Evolutionary conservation across 2,888 invertebrate species (phyloP), one percentile per base, ranked within the genome.

Genomic region (Sericinus montela): DNA sequence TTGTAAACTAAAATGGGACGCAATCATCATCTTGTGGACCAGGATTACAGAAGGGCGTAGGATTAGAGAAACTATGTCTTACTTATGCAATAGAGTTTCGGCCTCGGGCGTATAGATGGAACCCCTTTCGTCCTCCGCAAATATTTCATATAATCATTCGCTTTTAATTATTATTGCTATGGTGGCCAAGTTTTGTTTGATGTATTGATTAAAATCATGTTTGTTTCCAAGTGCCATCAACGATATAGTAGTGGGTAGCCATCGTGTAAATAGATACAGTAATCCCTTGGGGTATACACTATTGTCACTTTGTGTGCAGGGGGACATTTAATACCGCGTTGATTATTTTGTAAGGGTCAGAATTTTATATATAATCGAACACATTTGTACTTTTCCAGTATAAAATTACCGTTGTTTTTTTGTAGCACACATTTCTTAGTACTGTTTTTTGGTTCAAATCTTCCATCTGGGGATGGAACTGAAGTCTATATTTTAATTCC

Each of bases 101-200:
- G 85, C 86, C 81, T 58, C 66, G 58, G 78, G 86, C 79, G 60
- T 51, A 60, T 60, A 65, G 67, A 64, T 38, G 54, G 63, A 57
- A 59, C 67, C 77, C 82, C 77, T 77, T 72, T 67, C 70, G 83
- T 86, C 87, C 87, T 87, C 69, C 69, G 71, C 86, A 88, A 88
- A 87, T 88, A 88, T 87, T 80, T 80, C 72, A 77, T 75, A 80
- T 82, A 85, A 87, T 87, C 78, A 86, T 87, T 80, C 83, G 80
- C 74, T 88, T 87, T 87, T 87, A 87, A 88, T 88, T 88, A 87
- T 88, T 87, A 87, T 87, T 82, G 84, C 80, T 76, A 58, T 60
- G 78, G 80, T 76, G 80, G 80, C 72, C 71, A 76, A 81, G 78
- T 83, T 81, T 75, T 87, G 87, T 88, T 88, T 88, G 87, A 88